Percentiles rank a stretch among this genome's conserved stretches.
Evolutionary conservation across 2,888 invertebrate genomes (phyloP).

Genomic region (Drosophila monieri): DNA sequence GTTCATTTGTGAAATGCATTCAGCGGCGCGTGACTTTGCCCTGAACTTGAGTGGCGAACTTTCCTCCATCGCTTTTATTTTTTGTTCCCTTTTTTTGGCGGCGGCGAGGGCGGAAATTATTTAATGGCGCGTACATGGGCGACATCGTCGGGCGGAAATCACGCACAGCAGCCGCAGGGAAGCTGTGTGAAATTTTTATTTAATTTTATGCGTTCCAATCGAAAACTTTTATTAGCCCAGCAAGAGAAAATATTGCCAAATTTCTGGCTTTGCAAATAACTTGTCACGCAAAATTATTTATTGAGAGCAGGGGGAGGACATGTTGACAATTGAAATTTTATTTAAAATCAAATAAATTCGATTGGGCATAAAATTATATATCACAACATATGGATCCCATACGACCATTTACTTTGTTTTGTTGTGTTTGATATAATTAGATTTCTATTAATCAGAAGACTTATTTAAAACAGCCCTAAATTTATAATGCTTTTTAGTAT

Average conservation of each 20-base stretch:
- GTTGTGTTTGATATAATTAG: too few species aligned
- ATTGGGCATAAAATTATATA: too few species aligned
- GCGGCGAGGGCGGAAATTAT: slow-evolving; percentile 78
- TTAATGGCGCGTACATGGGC: slow-evolving; percentile 80
- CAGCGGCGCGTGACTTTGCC: slow-evolving; percentile 53
- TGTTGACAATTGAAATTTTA: slow-evolving; percentile 8
- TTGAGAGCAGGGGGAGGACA: slow-evolving; percentile 19
- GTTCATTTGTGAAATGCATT: slow-evolving; percentile 74
- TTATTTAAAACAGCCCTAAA: neutral
- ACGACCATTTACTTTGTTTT: too few species aligned
- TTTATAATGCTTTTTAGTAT: neutral
- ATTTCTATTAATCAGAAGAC: neutral
- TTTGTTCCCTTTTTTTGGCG: slow-evolving; percentile 12
- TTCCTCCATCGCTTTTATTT: neutral
- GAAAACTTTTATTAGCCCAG: slow-evolving; percentile 39
- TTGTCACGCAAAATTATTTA: slow-evolving; percentile 42
- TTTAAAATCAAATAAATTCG: too few species aligned
- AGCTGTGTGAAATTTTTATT: slow-evolving; percentile 67
- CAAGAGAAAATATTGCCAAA: slow-evolving; percentile 13
- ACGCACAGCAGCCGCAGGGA: slow-evolving; percentile 64
- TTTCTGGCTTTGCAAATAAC: slow-evolving; percentile 44
- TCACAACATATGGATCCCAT: too few species aligned
- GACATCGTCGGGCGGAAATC: slow-evolving; percentile 69
- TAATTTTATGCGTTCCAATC: slow-evolving; percentile 62
- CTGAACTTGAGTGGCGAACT: slow-evolving; percentile 26